A percentile compares a stretch with the other conserved stretches of the same genome.
Evolutionary conservation across 2,888 invertebrate species (phyloP).

Genomic region (Andrena dorsata): DNA sequence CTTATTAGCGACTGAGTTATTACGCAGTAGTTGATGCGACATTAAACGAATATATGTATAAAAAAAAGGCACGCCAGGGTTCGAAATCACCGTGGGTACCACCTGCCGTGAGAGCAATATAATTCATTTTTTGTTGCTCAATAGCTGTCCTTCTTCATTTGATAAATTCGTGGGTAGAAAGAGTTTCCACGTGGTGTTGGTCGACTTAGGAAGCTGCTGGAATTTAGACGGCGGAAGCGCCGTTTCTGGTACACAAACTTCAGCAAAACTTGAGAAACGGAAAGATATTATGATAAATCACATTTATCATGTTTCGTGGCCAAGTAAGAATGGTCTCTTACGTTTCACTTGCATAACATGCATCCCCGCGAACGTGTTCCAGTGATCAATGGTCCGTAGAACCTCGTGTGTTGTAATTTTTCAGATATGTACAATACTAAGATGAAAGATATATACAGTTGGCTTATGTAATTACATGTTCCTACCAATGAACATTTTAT

Average conservation of each 20-base stretch:
- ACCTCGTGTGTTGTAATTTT: neutral
- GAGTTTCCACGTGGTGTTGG: slow-evolving; percentile 29
- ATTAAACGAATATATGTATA: no score
- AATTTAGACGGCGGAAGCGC: slow-evolving; percentile 44
- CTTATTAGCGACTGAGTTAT: no score
- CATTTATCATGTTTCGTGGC: slow-evolving; percentile 70
- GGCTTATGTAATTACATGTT: slow-evolving; percentile 37
- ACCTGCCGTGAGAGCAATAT: no score
- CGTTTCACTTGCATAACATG: slow-evolving; percentile 75
- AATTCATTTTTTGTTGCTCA: slow-evolving; percentile 44
- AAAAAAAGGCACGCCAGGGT: no score
- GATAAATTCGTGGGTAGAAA: slow-evolving; percentile 16
- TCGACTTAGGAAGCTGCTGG: slow-evolving; percentile 32
- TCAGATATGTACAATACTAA: neutral
- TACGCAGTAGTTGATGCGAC: no score
- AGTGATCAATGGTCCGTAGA: slow-evolving; percentile 33
- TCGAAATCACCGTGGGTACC: no score
- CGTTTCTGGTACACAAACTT: slow-evolving; percentile 60
- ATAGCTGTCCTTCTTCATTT: slow-evolving; percentile 58
- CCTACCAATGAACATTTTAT: no score
- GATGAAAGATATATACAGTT: neutral
- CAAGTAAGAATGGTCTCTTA: slow-evolving; percentile 37
- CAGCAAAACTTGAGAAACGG: slow-evolving; percentile 56
- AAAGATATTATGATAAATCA: slow-evolving; percentile 78
- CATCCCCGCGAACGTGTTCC: slow-evolving; percentile 46